These are phyloP conservation scores for Varecia variegata DNA, from an alignment of 2,797 vertebrate species.

Conservation along the genomic window DNA sequence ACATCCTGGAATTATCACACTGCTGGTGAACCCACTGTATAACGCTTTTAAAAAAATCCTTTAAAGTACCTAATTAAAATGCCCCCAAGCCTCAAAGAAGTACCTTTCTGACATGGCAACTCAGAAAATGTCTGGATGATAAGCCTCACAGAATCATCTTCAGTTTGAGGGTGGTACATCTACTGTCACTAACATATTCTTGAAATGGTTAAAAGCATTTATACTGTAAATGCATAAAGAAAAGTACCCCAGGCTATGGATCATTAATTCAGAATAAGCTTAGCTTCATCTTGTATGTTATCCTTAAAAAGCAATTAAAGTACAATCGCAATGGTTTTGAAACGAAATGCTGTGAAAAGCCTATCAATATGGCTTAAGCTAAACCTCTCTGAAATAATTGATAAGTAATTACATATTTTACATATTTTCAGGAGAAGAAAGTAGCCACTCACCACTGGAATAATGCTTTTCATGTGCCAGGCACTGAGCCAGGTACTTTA, in stretches of 20 bases:
- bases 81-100: neutral
- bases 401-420: constrained; percentile 27
- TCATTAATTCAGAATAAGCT: constrained; percentile 24
- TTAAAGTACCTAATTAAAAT: neutral
- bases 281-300: constrained; percentile 26
- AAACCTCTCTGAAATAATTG: constrained; percentile 47
- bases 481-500: neutral
- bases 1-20: neutral
- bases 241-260: neutral
- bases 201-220: constrained; percentile 28
- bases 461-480: neutral
- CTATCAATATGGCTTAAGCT: constrained; percentile 43
- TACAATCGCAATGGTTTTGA: constrained; percentile 5
- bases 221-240: constrained; percentile 5
- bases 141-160: neutral
- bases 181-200: neutral
- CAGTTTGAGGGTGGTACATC: neutral
- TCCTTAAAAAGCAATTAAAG: constrained; percentile 64
- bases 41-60: neutral
- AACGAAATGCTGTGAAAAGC: constrained; percentile 46
- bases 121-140: neutral
- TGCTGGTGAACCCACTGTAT: neutral
- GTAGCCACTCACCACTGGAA: neutral
- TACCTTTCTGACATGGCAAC: neutral
- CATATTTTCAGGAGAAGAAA: constrained; percentile 30